Evolutionary conservation across 2,888 invertebrate genomes (phyloP).

Genomic region (Apotomis capreana): DNA sequence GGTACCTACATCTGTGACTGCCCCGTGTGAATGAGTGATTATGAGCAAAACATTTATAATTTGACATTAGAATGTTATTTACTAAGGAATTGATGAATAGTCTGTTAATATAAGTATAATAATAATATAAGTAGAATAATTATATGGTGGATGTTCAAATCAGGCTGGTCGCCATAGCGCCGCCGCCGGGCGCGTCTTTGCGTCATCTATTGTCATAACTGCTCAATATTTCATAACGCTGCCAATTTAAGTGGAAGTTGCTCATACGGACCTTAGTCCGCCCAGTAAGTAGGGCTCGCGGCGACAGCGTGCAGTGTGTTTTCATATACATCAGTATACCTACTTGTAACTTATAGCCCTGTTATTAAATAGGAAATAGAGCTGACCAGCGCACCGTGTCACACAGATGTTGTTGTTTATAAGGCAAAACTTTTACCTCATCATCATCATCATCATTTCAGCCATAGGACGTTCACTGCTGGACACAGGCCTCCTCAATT

Average conservation of each 20-base stretch:
- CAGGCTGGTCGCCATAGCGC: conserved; percentile 59
- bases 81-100: no score
- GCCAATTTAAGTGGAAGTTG: conserved; percentile 54
- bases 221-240: conserved; percentile 61
- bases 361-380: neutral
- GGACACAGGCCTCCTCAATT: no score
- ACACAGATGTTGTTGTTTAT: no score
- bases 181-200: conserved; percentile 54
- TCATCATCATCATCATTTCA: no score
- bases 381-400: no score
- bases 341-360: neutral
- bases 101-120: no score
- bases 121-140: no score
- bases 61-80: no score
- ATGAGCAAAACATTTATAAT: no score
- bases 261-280: conserved; percentile 23
- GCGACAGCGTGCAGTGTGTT: neutral
- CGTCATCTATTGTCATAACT: conserved; percentile 65
- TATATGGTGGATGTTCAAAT: conserved; percentile 40
- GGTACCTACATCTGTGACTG: no score
- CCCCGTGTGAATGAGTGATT: no score
- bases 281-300: conserved; percentile 15
- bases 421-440: neutral
- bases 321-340: neutral
- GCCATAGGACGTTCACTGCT: no score